A percentile compares a stretch with the other conserved stretches of the same genome.
Conservation (phyloP, 1,140 invertebrate genomes). For the Theocolax elegans region DNA sequence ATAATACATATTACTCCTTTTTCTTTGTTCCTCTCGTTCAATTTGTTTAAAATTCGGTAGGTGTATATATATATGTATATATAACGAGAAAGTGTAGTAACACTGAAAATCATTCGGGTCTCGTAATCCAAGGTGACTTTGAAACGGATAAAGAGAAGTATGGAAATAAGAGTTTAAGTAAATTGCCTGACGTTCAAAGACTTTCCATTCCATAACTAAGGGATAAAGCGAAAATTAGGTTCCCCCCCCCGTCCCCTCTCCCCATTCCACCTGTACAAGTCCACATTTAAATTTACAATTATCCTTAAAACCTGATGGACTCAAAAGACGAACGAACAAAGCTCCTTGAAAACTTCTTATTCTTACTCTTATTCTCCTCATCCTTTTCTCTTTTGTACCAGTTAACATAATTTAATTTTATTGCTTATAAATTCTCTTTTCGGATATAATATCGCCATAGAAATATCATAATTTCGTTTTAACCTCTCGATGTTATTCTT, state of each 20-base stretch:
- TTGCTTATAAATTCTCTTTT: background rate
- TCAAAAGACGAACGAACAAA: slow-evolving; percentile 1
- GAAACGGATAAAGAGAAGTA: background rate
- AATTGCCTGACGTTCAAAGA: slow-evolving; percentile 13
- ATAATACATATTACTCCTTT: no score
- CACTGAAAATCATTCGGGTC: no score
- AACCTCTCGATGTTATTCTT: no score
- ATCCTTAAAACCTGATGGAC: background rate
- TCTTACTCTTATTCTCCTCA: no score
- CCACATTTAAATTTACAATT: slow-evolving; percentile 25
- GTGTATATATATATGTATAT: no score
- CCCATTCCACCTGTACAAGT: background rate
- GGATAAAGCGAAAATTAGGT: slow-evolving; percentile 28
- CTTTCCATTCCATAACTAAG: background rate
- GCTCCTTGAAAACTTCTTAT: background rate
- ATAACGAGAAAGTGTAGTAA: no score
- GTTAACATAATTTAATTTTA: background rate
- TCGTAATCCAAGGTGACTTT: no score
- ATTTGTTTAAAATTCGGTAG: no score
- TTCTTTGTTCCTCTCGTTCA: background rate
- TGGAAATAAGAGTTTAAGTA: slow-evolving; percentile 14
- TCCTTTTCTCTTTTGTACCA: background rate
- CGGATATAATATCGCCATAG: no score
- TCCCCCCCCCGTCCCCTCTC: no score
- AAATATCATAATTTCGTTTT: no score